phyloP scores from a whole-genome alignment of 2,797 vertebrate genomes.

The Uromys caudimaculatus region DNA sequence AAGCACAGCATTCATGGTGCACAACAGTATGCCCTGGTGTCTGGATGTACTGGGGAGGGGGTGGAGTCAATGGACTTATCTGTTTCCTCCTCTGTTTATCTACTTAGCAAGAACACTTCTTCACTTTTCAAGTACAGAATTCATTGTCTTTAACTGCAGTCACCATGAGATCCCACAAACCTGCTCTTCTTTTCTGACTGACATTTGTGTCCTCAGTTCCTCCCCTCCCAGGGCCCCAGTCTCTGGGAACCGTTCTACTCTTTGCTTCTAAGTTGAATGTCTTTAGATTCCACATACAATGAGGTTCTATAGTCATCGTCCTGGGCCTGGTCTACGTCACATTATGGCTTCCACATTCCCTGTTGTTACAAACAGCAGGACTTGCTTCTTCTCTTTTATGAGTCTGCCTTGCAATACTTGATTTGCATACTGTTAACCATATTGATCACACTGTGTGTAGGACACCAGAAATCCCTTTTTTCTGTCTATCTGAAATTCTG shows the following conservation, averaged over 20 bases:
- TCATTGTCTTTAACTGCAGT: not conserved
- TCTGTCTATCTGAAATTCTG: not conserved
- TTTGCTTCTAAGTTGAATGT: not conserved
- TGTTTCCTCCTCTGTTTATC: not conserved
- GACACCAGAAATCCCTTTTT: not conserved
- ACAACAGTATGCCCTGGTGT: not conserved
- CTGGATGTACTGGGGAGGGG: not conserved
- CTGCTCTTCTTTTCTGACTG: not conserved
- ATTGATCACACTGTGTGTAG: not conserved
- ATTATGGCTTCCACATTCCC: not conserved
- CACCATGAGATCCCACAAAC: fast-evolving
- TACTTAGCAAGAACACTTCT: not conserved
- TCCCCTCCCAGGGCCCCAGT: too few species aligned
- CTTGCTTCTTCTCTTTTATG: not conserved
- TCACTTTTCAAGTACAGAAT: not conserved
- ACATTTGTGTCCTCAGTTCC: not conserved
- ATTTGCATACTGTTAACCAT: not conserved
- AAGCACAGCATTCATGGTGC: not conserved
- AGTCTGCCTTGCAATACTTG: too few species aligned
- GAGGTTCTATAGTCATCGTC: not conserved
- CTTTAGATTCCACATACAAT: not conserved
- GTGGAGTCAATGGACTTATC: not conserved
- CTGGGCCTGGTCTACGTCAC: not conserved
- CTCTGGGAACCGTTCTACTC: not conserved
- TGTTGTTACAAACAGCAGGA: not conserved